Percentiles rank a stretch among this genome's conserved stretches.
Conservation (phyloP, 2,113 vertebrate genomes). For the Leiothrix lutea region DNA sequence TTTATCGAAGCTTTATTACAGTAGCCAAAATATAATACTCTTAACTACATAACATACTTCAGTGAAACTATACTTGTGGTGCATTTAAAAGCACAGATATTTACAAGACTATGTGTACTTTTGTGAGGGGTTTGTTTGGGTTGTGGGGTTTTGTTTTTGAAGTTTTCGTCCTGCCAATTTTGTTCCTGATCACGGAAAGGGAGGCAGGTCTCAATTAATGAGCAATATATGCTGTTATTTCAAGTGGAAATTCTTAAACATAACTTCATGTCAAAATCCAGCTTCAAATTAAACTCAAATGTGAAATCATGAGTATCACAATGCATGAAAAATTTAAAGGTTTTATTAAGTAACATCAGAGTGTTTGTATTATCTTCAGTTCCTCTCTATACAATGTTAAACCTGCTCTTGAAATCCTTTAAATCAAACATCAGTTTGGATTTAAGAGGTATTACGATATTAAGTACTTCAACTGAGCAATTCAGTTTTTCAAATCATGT, state of each 20-base stretch:
- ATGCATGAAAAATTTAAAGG: background rate
- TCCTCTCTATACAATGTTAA: background rate
- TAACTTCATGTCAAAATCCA: background rate
- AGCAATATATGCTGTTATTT: background rate
- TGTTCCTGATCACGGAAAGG: background rate
- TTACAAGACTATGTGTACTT: background rate
- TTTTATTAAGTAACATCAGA: background rate
- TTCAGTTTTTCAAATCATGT: background rate
- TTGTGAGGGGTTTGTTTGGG: background rate
- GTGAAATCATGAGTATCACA: background rate
- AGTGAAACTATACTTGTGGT: background rate
- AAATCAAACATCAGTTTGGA: background rate
- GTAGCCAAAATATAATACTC: background rate
- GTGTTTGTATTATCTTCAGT: background rate
- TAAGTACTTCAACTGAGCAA: background rate
- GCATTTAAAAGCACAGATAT: background rate
- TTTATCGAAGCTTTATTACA: background rate
- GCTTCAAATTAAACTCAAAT: background rate
- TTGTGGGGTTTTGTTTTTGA: accelerated
- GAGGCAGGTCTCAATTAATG: background rate
- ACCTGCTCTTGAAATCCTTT: background rate
- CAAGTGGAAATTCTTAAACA: background rate
- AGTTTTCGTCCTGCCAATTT: background rate
- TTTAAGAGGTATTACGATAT: background rate
- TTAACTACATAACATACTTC: background rate